Evolutionary conservation across 2,888 invertebrate species (phyloP).

Genomic region (Onchidella celtica): DNA sequence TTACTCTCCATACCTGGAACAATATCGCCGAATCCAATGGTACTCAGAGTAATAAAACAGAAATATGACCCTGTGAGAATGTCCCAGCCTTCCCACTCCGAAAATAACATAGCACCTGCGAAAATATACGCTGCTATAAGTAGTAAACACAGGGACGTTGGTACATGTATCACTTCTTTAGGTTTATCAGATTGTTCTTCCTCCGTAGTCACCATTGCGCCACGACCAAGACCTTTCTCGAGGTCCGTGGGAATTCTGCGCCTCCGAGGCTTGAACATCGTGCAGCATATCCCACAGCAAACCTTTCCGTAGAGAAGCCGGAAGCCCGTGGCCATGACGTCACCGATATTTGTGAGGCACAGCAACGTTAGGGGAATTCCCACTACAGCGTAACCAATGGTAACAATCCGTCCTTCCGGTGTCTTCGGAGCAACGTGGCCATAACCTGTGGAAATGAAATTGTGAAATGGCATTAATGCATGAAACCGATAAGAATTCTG

Average conservation of each 20-base stretch:
- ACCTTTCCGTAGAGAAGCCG: slow-evolving; percentile 83
- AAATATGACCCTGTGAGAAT: slow-evolving; percentile 77
- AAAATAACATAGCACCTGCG: slow-evolving; percentile 78
- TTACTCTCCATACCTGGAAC: slow-evolving; percentile 72
- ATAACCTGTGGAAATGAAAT: slow-evolving; percentile 55
- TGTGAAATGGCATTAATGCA: too few species aligned
- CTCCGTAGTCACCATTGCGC: slow-evolving; percentile 59
- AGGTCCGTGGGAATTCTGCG: slow-evolving; percentile 61
- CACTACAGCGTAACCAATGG: slow-evolving; percentile 77
- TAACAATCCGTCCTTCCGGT: slow-evolving; percentile 74
- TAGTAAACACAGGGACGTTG: slow-evolving; percentile 77
- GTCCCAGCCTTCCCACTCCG: slow-evolving; percentile 78
- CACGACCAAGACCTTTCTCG: slow-evolving; percentile 63
- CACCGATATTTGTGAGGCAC: slow-evolving; percentile 78
- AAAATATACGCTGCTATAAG: slow-evolving; percentile 78
- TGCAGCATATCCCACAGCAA: slow-evolving; percentile 76
- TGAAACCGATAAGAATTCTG: too few species aligned
- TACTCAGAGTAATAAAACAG: slow-evolving; percentile 79
- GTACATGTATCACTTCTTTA: slow-evolving; percentile 74
- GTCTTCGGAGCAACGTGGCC: slow-evolving; percentile 79
- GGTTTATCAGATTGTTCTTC: slow-evolving; percentile 65
- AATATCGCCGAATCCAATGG: slow-evolving; percentile 79
- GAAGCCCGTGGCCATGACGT: slow-evolving; percentile 79
- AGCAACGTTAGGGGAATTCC: slow-evolving; percentile 78
- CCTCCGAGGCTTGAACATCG: slow-evolving; percentile 66